Evolutionary conservation across 2,113 vertebrate genomes (phyloP).

Genomic region (Promerops cafer): DNA sequence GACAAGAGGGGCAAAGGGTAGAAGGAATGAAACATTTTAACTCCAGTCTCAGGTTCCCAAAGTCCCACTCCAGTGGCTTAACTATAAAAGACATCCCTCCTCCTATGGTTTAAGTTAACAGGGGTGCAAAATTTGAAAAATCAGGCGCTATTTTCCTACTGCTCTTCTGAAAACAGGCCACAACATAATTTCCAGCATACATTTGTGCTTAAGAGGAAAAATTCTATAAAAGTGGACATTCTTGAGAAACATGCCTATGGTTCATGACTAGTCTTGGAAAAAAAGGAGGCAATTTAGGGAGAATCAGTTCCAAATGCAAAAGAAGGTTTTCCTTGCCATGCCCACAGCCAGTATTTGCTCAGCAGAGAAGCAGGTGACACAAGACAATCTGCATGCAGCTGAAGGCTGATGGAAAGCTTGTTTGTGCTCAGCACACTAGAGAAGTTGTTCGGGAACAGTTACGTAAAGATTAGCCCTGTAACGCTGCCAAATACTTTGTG

Average conservation of each 20-base stretch:
- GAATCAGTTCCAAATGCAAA: neutral
- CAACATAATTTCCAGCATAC: neutral
- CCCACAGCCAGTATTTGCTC: constrained; percentile 16
- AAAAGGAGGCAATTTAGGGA: neutral
- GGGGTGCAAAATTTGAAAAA: neutral
- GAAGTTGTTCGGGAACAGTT: constrained; percentile 58
- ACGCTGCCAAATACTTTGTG: constrained; percentile 59
- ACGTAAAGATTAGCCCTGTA: constrained; percentile 67
- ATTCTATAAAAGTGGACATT: neutral
- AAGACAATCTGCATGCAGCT: constrained; percentile 46
- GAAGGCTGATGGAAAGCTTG: constrained; percentile 51
- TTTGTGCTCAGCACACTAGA: constrained; percentile 33
- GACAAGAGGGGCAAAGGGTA: neutral
- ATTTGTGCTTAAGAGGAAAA: neutral
- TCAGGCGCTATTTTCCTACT: neutral
- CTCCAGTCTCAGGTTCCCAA: neutral
- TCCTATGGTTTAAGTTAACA: neutral
- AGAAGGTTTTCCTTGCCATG: neutral
- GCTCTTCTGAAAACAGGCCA: neutral
- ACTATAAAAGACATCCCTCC: neutral
- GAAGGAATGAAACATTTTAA: neutral
- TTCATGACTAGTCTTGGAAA: neutral
- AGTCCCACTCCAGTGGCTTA: neutral
- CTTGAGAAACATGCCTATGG: neutral
- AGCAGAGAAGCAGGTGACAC: constrained; percentile 47